A percentile compares a stretch with the other conserved stretches of the same genome.
phyloP scores from a whole-genome alignment of 1,140 invertebrate species.

The Drosophila elegans region DNA sequence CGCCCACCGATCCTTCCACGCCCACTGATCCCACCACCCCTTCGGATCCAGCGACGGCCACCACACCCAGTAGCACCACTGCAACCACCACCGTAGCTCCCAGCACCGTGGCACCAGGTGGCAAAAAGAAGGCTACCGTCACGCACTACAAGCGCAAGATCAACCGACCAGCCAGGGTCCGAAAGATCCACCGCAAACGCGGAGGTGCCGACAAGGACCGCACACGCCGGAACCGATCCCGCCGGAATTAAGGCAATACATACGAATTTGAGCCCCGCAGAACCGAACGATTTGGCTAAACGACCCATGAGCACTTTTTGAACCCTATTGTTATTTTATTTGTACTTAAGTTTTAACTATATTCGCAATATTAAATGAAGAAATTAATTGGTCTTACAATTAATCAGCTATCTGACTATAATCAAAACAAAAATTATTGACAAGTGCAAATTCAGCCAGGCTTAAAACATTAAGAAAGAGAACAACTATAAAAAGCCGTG shows the following conservation, averaged over 20 bases:
- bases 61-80: background rate
- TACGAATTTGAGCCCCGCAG: background rate
- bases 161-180: background rate
- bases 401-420: too few relatives aligned
- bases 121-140: background rate
- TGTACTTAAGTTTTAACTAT: background rate
- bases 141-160: background rate
- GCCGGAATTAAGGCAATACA: background rate
- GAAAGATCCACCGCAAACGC: background rate
- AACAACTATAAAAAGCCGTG: too few relatives aligned
- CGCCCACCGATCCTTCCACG: background rate
- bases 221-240: background rate
- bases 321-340: background rate
- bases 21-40: background rate
- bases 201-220: background rate
- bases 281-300: background rate
- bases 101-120: background rate
- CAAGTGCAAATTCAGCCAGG: too few relatives aligned
- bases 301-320: background rate
- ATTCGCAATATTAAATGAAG: slow-evolving; percentile 3
- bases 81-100: background rate
- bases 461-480: too few relatives aligned
- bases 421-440: too few relatives aligned
- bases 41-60: background rate
- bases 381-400: too few relatives aligned